Base-by-base conservation (phyloP, 2,797 vertebrate genomes). In the Spondyliosoma cantharus region DNA sequence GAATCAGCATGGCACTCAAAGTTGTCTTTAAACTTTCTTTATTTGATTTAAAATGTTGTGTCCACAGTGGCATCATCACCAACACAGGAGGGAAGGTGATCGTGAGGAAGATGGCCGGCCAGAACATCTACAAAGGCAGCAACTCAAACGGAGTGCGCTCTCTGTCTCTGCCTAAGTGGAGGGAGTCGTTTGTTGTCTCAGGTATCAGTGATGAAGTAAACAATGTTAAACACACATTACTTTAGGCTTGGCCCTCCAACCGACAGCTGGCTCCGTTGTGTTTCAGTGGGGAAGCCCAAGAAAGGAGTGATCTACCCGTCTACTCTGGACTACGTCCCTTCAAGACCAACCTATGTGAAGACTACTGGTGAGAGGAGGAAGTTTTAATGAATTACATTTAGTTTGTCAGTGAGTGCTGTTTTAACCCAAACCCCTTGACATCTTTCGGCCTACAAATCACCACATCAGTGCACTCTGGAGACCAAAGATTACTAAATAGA, bases 71-170 rank as follows among this genome's bases (percentile, higher is more conserved):
- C 2, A 32, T 97, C 90, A 96, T 99, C 50, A 95, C 95, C 81
- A 97, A 97, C 78, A 32, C 96, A 2, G 98, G 98, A 27, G 98
- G 98, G 20, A 98, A 96, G 89, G 95, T 99, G 74, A 97, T 98
- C 0, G 97, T 99, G 79, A 97, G 89, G 91, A 99, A 99, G 91
- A 96, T 98, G 43, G 95, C 97, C 0, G 97, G 98, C 22, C 97
- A 97, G 76, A 95, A 95, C 0, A 73, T 89, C 52, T 99, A 99
- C 89, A 97, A 93, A 5, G 97, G 97, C 60, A 98, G 95, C 87
- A 96, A 95, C 58, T 95, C 96, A 81, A 94, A 97, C 0, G 97
- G 97, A 0, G 89, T 99, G 49, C 96, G 96, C 14, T 99, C 98
- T 0, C 85, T 97, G 71, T 97, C 98, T 0, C 91, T 99, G 4